Evolutionary conservation across 2,888 invertebrate genomes (phyloP).

Genomic region (Caenorhabditis macrosperma): DNA sequence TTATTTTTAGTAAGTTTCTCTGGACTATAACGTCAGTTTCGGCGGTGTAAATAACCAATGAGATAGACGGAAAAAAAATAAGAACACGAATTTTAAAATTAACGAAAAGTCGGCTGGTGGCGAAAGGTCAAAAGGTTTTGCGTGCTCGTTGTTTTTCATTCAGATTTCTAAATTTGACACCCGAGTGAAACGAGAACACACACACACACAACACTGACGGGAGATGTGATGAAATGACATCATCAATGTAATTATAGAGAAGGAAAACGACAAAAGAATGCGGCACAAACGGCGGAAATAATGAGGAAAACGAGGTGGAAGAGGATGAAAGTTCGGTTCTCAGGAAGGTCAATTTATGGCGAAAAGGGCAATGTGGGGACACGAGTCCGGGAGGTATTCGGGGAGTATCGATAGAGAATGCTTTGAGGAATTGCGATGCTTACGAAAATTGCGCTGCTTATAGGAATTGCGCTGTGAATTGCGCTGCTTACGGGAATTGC

Average conservation of each 20-base stretch:
- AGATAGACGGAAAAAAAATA: background rate
- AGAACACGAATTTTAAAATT: background rate
- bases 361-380: background rate
- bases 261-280: background rate
- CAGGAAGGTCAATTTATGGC: background rate
- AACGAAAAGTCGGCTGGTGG: background rate
- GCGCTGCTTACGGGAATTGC: too few relatives aligned
- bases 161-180: background rate
- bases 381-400: too few relatives aligned
- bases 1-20: background rate
- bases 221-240: background rate
- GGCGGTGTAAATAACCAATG: background rate
- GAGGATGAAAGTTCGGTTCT: background rate
- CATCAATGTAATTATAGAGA: background rate
- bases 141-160: background rate
- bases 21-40: background rate
- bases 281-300: background rate
- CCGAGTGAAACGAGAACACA: background rate
- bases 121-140: background rate
- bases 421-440: too few relatives aligned
- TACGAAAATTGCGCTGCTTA: too few relatives aligned
- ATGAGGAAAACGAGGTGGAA: background rate
- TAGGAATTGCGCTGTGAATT: too few relatives aligned
- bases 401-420: too few relatives aligned
- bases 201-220: too few relatives aligned